phyloP scores from a whole-genome alignment of 2,797 vertebrate genomes.

The Semaprochilodus insignis region DNA sequence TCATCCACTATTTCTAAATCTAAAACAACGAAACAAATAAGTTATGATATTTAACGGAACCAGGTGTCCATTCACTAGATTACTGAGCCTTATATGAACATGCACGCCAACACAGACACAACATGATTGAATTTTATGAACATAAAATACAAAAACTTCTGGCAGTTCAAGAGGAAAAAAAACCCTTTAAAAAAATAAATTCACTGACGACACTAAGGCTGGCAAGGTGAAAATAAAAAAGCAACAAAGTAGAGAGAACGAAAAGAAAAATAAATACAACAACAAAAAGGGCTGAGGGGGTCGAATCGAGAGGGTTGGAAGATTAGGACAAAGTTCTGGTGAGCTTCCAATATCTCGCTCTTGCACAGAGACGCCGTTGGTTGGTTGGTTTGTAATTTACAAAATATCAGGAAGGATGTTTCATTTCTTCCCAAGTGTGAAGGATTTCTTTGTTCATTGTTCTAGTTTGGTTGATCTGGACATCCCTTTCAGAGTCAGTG shows the following conservation, averaged over 20 bases:
- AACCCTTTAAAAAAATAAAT: conserved; percentile 1
- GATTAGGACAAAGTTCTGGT: background rate
- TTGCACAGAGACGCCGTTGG: conserved; percentile 24
- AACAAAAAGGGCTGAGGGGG: background rate
- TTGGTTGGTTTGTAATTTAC: conserved; percentile 5
- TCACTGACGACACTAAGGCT: conserved; percentile 36
- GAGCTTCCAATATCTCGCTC: conserved; percentile 26
- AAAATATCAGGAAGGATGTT: conserved; percentile 2
- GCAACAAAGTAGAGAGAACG: background rate
- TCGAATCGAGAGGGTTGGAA: background rate
- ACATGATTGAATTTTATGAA: conserved; percentile 19
- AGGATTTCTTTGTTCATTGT: conserved; percentile 34
- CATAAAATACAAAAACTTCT: conserved; percentile 4
- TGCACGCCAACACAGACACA: background rate
- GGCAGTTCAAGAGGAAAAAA: conserved; percentile 12
- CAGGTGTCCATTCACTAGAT: background rate
- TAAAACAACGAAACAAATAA: conserved; percentile 4
- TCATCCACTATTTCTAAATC: background rate
- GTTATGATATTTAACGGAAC: conserved; percentile 5
- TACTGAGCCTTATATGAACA: background rate
- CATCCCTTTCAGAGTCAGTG: conserved; percentile 53
- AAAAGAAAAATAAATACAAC: conserved; percentile 52
- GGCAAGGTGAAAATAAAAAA: conserved; percentile 11
- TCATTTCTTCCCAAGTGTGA: conserved; percentile 35
- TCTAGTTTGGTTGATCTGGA: conserved; percentile 42